phyloP scores from a whole-genome alignment of 2,113 vertebrate species.

The Triplophysa rosa region DNA sequence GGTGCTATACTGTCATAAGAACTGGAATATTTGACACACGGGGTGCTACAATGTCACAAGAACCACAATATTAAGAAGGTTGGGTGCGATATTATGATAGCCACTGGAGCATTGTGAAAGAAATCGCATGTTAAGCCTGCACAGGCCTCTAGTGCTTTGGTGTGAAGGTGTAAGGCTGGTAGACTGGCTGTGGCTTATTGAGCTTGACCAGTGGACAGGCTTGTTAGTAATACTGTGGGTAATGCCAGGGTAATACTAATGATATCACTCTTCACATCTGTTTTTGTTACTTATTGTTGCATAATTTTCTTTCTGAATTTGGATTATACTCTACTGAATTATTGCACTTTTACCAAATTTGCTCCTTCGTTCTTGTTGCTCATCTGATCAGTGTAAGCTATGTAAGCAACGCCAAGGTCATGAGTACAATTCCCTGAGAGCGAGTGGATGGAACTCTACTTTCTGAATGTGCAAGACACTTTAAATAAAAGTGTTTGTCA shows the following conservation, averaged over 20 bases:
- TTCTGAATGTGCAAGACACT: too few relatives aligned
- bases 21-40: slow-evolving; percentile 26
- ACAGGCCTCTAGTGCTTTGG: slow-evolving; percentile 41
- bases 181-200: slow-evolving; percentile 47
- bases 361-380: too few relatives aligned
- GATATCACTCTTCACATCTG: neutral
- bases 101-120: slow-evolving; percentile 62
- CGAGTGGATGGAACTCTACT: too few relatives aligned
- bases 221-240: slow-evolving; percentile 4
- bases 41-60: slow-evolving; percentile 39
- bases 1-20: slow-evolving; percentile 39
- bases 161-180: slow-evolving; percentile 38
- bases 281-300: neutral
- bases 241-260: neutral
- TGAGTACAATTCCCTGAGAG: too few relatives aligned
- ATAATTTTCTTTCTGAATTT: neutral
- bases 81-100: slow-evolving; percentile 54
- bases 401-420: too few relatives aligned
- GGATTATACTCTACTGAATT: too few relatives aligned
- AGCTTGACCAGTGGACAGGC: slow-evolving; percentile 32
- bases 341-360: neutral
- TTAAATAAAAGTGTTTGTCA: too few relatives aligned
- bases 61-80: slow-evolving; percentile 50
- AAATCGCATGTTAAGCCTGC: slow-evolving; percentile 22
- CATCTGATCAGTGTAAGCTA: too few relatives aligned